Percentiles rank a stretch among this genome's conserved stretches.
Evolutionary conservation across 2,888 invertebrate genomes (phyloP).

Genomic region (Conops quadrifasciatus): DNA sequence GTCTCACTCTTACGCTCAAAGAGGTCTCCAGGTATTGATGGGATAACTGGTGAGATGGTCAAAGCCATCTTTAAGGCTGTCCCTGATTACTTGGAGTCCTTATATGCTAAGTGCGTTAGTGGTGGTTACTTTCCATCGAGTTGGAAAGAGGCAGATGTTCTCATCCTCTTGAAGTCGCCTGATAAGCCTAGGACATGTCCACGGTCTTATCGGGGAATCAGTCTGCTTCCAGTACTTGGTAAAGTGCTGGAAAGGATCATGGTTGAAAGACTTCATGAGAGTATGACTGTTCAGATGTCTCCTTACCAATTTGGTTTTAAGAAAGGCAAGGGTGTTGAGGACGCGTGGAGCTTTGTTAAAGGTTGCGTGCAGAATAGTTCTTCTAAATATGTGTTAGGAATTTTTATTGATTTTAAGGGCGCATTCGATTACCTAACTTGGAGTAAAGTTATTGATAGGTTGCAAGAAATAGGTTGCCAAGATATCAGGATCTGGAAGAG

Average conservation of each 20-base stretch:
- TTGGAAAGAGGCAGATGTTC: neutral
- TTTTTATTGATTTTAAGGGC: no score
- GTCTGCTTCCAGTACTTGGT: neutral
- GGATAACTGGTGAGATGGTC: neutral
- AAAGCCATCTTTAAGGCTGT: neutral
- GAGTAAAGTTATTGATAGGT: no score
- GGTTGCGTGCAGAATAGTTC: no score
- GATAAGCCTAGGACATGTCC: neutral
- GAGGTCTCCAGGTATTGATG: no score
- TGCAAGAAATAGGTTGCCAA: no score
- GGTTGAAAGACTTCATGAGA: neutral
- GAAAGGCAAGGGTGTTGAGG: no score
- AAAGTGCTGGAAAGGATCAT: neutral
- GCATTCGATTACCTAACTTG: no score
- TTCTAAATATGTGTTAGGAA: no score
- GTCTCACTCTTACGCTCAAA: no score
- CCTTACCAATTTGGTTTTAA: no score
- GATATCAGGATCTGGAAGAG: no score
- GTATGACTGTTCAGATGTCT: no score
- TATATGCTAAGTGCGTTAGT: neutral
- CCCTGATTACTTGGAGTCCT: neutral
- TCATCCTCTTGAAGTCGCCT: neutral
- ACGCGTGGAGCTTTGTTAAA: neutral
- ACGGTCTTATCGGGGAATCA: neutral
- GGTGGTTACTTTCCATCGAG: neutral